These are phyloP conservation scores for Drosophila hamatofila DNA, from an alignment of 2,888 invertebrate species.

Conservation along the genomic window DNA sequence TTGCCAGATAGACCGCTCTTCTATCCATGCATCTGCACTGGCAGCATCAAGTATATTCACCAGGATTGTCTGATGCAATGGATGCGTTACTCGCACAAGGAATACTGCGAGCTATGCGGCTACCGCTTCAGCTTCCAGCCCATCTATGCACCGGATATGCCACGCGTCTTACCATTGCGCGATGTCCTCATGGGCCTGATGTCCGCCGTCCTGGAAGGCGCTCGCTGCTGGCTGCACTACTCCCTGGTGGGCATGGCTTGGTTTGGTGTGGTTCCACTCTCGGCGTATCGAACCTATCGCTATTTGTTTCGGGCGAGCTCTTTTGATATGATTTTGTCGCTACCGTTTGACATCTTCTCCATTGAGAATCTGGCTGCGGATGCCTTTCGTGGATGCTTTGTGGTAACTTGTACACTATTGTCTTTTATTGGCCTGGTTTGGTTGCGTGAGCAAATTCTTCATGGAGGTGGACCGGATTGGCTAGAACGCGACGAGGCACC, in stretches of 20 bases:
- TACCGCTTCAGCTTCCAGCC: constrained; percentile 99
- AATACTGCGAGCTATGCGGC: constrained; percentile 99
- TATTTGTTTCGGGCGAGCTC: constrained; percentile 96
- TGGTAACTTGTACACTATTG: constrained; percentile 97
- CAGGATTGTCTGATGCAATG: constrained; percentile 99
- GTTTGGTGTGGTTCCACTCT: constrained; percentile 98
- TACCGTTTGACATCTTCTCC: constrained; percentile 96
- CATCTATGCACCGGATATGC: constrained; percentile 99
- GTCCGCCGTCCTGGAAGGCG: constrained; percentile 95
- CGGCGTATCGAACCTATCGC: constrained; percentile 97
- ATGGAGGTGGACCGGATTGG: constrained; percentile 99
- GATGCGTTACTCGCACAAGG: constrained; percentile 99
- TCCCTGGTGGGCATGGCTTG: constrained; percentile 98
- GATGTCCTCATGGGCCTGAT: constrained; percentile 96
- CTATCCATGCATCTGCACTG: constrained; percentile 99
- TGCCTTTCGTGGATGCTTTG: constrained; percentile 98
- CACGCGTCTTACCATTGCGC: constrained; percentile 96
- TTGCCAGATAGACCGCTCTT: constrained; percentile 96
- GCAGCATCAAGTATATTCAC: constrained; percentile 99
- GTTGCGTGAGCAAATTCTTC: constrained; percentile 98
- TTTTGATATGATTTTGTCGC: constrained; percentile 91
- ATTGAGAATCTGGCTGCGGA: constrained; percentile 97
- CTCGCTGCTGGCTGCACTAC: constrained; percentile 98
- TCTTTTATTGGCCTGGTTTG: constrained; percentile 99
- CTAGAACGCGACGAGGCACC: constrained; percentile 89